phyloP scores from a whole-genome alignment of 2,113 vertebrate genomes.

The Sapajus apella region DNA sequence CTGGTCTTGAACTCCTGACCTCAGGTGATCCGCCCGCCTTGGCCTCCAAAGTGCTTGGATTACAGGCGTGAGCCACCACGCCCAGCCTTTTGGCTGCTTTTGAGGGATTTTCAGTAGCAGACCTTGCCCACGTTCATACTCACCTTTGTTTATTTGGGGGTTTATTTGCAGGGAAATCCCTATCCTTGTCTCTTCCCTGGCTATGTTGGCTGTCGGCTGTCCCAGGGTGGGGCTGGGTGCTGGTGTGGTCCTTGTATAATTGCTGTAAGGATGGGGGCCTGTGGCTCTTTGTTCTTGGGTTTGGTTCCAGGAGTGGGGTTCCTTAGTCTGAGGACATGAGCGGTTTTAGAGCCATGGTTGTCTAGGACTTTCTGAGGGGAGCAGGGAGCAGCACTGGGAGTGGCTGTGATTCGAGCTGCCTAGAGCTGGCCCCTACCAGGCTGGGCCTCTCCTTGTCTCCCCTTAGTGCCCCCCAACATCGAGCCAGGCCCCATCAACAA shows the following conservation, averaged over 20 bases:
- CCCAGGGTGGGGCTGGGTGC: fast-evolving
- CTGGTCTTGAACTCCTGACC: too few relatives aligned
- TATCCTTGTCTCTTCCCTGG: fast-evolving
- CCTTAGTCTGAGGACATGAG: fast-evolving
- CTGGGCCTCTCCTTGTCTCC: not conserved
- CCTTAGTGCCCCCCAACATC: slow-evolving; percentile 84
- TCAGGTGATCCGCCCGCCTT: too few relatives aligned
- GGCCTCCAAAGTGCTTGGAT: too few relatives aligned
- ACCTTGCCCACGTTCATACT: fast-evolving
- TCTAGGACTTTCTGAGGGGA: not conserved
- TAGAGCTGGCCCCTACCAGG: not conserved
- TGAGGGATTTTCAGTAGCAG: not conserved
- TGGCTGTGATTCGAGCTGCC: not conserved
- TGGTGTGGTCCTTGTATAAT: fast-evolving
- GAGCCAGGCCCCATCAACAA: slow-evolving; percentile 78
- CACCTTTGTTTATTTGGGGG: not conserved
- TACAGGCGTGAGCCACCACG: too few relatives aligned
- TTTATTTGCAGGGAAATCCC: not conserved
- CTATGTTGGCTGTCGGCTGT: not conserved
- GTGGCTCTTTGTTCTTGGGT: not conserved
- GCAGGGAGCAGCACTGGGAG: not conserved
- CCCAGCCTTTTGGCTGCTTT: not conserved
- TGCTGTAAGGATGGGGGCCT: fast-evolving
- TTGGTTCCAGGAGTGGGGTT: not conserved
- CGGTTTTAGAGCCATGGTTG: not conserved